Conservation (phyloP, 2,113 vertebrate species). For the Shinisaurus crocodilurus region DNA sequence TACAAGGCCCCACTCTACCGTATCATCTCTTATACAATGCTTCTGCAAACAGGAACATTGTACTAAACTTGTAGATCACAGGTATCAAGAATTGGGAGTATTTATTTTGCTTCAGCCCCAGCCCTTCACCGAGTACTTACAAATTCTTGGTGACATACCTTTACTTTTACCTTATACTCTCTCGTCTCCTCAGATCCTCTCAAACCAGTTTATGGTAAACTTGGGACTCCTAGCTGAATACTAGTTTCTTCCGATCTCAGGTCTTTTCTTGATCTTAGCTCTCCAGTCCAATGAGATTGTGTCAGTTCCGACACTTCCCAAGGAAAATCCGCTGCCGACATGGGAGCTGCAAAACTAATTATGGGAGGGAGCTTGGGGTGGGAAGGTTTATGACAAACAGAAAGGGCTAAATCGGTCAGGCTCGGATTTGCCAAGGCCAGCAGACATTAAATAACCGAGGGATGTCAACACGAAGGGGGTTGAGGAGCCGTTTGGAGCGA, state of each 20-base stretch:
- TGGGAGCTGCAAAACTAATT: neutral
- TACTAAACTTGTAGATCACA: neutral
- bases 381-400: neutral
- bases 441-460: conserved; percentile 19
- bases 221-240: neutral
- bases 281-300: neutral
- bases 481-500: conserved; percentile 8
- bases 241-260: neutral
- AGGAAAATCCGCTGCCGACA: neutral
- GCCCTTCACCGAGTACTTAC: neutral
- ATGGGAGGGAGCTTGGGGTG: neutral
- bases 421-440: conserved; percentile 3
- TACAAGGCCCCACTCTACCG: too few species aligned
- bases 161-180: neutral
- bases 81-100: neutral
- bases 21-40: neutral
- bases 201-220: too few species aligned
- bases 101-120: too few species aligned
- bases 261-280: neutral
- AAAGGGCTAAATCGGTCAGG: conserved; percentile 22
- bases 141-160: neutral
- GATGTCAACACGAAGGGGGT: conserved; percentile 20
- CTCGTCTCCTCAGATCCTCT: neutral
- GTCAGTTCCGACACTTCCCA: neutral
- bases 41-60: neutral